A percentile compares a stretch with the other conserved stretches of the same genome.
phyloP scores from a whole-genome alignment of 2,888 invertebrate species.

The Diabrotica balteata region DNA sequence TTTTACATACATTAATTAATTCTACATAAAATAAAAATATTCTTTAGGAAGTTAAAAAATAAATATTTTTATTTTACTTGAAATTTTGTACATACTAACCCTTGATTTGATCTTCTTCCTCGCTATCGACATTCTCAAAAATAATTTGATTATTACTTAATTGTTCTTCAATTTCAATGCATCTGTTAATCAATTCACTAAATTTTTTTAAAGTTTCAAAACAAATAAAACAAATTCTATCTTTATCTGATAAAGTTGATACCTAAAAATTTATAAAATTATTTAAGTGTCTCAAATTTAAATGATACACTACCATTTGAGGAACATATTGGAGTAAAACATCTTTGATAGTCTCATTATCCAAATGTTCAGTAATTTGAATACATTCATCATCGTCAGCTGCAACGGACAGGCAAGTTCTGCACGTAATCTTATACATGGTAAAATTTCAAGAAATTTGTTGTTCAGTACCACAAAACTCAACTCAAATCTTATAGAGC shows the following conservation, averaged over 20 bases:
- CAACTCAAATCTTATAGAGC: conserved; percentile 14
- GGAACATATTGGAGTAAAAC: conserved; percentile 31
- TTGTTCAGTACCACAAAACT: conserved; percentile 25
- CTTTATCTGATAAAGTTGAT: conserved; percentile 22
- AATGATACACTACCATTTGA: conserved; percentile 23
- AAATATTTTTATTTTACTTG: background rate
- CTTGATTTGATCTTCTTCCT: background rate
- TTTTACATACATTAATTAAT: background rate
- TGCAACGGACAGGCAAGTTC: conserved; percentile 28
- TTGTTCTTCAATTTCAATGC: conserved; percentile 34
- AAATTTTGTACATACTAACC: background rate
- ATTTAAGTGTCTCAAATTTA: background rate
- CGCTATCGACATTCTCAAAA: conserved; percentile 22
- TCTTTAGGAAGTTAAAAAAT: background rate
- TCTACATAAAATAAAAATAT: background rate
- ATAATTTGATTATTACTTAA: conserved; percentile 28
- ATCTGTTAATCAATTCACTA: conserved; percentile 31
- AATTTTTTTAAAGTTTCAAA: conserved; percentile 28
- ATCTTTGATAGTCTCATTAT: conserved; percentile 27
- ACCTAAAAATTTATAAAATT: conserved; percentile 23
- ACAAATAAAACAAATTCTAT: conserved; percentile 33
- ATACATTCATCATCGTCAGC: conserved; percentile 11
- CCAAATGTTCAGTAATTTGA: conserved; percentile 18
- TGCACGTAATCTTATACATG: conserved; percentile 32
- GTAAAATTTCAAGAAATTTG: conserved; percentile 21